Evolutionary conservation across 2,113 vertebrate genomes (phyloP).

Genomic region (Arvicanthis niloticus): DNA sequence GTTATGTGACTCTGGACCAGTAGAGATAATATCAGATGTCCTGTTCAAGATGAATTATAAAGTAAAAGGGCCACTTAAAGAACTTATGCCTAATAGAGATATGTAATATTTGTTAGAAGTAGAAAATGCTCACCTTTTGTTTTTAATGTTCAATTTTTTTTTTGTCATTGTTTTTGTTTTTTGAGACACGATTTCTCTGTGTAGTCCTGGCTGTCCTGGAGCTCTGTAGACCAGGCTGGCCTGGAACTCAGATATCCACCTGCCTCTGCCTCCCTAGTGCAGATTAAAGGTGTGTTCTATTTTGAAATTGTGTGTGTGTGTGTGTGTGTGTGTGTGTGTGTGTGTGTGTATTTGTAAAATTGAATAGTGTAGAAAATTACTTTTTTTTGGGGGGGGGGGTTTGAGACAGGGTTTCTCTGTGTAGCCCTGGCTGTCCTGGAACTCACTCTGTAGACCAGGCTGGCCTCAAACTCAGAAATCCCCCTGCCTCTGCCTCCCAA

Average conservation of each 20-base stretch:
- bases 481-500: too few relatives aligned
- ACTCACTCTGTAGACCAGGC: too few relatives aligned
- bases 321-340: too few relatives aligned
- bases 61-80: background rate
- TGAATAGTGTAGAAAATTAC: background rate
- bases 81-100: background rate
- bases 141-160: background rate
- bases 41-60: conserved; percentile 20
- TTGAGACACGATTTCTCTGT: background rate
- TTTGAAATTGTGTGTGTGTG: background rate
- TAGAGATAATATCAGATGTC: background rate
- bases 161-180: background rate
- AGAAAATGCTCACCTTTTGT: background rate
- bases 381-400: too few relatives aligned
- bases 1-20: conserved; percentile 21
- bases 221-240: background rate
- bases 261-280: background rate
- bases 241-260: background rate
- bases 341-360: background rate
- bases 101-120: conserved; percentile 40
- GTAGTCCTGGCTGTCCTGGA: background rate
- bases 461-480: too few relatives aligned
- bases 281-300: background rate
- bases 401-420: too few relatives aligned
- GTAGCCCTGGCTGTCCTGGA: too few relatives aligned